Base-by-base conservation (phyloP, 2,113 vertebrate genomes). In the Gopherus evgoodei region DNA sequence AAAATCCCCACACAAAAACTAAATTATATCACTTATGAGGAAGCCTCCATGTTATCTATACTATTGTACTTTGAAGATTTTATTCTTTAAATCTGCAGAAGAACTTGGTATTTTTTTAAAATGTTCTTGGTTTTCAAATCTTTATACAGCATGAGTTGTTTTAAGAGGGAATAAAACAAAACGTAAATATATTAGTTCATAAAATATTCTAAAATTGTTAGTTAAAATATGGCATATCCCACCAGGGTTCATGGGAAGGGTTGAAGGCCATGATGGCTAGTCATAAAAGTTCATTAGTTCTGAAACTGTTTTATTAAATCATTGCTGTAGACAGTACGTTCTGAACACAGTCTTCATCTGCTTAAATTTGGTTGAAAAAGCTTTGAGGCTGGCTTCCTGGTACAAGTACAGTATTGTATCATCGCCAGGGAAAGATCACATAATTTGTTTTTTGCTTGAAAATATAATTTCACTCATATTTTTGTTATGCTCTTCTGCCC, bases 381-480 rank as follows among this genome's bases (percentile, higher is more conserved):
- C 90, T 89, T 94, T 93, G 79, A 65, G 72, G 21, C 83, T 94
- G 6, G 54, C 85, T 76, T 84, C 84, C 56, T 6, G 0, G 2
- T 11, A 81, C 29, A 22, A 89, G 78, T 38, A 42, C 4, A 14
- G 52, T 78, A 53, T 31, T 78, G 11, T 90, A 10, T 31, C 27
- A 5, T 35, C 0, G 0, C 42, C 89, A n/a, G 42, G 56, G 27
- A 25, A 47, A 78, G 27, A 78, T 76, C 72, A 44, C 24, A 38
- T 44, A 4, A 12, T 22, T 76, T 44, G 11, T 29, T 78, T 89
- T 83, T 88, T 83, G n/a, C 29, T 50, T 52, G 17, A 6, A 78
- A 54, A 52, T 22, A 2, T 0, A 4, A 1, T 24, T 83, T 91
- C 2, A 69, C 4, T 8, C 0, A 0, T 44, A 2, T 5, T 69